A percentile compares a stretch with the other conserved stretches of the same genome.
These are phyloP conservation scores for Latheticus oryzae DNA, from an alignment of 2,888 invertebrate genomes.

Conservation along the genomic window DNA sequence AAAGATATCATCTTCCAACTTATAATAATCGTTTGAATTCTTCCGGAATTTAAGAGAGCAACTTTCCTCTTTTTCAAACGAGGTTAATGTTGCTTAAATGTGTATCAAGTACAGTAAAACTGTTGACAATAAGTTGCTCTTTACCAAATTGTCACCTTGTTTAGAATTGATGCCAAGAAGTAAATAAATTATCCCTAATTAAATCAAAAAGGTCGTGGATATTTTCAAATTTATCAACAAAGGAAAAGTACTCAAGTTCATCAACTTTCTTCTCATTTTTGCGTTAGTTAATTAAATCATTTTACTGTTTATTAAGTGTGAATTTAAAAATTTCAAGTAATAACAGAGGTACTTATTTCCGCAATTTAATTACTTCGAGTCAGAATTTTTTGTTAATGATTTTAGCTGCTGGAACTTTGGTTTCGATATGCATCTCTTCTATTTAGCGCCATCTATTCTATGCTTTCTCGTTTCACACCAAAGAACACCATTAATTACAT, in stretches of 20 bases:
- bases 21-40: constrained; percentile 17
- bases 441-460: constrained; percentile 48
- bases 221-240: constrained; percentile 6
- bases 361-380: too few relatives aligned
- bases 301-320: too few relatives aligned
- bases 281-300: too few relatives aligned
- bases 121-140: too few relatives aligned
- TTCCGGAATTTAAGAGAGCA: constrained; percentile 31
- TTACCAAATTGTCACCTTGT: constrained; percentile 10
- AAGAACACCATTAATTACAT: constrained; percentile 50
- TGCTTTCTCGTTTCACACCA: constrained; percentile 49
- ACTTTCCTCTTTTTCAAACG: constrained; percentile 24
- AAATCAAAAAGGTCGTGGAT: neutral
- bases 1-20: constrained; percentile 26
- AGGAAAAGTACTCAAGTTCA: neutral
- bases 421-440: constrained; percentile 12
- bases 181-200: constrained; percentile 6
- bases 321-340: too few relatives aligned
- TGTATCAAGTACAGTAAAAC: constrained; percentile 31
- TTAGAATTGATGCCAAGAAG: neutral
- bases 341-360: too few relatives aligned
- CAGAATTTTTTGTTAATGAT: too few relatives aligned
- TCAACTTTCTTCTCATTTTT: constrained; percentile 5
- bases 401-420: constrained; percentile 6
- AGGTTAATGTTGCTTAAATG: constrained; percentile 29